Percentiles rank a stretch among this genome's conserved stretches.
These are phyloP conservation scores for Hydropotes inermis DNA, from an alignment of 2,113 vertebrate species.

Conservation along the genomic window DNA sequence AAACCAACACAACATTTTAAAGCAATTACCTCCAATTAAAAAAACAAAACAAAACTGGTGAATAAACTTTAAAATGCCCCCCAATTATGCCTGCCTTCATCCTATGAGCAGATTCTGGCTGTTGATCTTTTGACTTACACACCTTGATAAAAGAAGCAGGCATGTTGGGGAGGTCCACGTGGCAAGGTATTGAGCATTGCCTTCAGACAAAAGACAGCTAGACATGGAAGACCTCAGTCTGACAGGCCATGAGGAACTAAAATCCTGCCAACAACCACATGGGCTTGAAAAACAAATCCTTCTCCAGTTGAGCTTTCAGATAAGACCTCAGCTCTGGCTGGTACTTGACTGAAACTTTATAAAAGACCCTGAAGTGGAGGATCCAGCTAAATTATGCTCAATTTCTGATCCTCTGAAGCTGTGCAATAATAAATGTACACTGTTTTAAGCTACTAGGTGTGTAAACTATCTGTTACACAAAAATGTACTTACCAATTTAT, in stretches of 20 bases:
- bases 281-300: not conserved
- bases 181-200: not conserved
- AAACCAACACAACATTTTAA: not conserved
- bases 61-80: not conserved
- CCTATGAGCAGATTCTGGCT: not conserved
- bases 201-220: not conserved
- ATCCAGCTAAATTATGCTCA: not conserved
- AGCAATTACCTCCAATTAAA: not conserved
- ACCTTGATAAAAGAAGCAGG: not conserved
- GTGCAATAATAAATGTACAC: not conserved
- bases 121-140: not conserved
- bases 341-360: not conserved
- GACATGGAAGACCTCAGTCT: not conserved
- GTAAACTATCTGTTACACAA: not conserved
- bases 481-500: not conserved
- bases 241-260: not conserved
- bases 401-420: not conserved
- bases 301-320: not conserved
- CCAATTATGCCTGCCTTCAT: not conserved
- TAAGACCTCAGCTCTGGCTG: not conserved
- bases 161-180: not conserved
- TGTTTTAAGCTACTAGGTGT: not conserved
- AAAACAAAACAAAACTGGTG: not conserved
- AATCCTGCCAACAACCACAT: not conserved
- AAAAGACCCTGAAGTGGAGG: not conserved